Evolutionary conservation across 1,140 invertebrate species (phyloP).

Genomic region (Drosophila subobscura): DNA sequence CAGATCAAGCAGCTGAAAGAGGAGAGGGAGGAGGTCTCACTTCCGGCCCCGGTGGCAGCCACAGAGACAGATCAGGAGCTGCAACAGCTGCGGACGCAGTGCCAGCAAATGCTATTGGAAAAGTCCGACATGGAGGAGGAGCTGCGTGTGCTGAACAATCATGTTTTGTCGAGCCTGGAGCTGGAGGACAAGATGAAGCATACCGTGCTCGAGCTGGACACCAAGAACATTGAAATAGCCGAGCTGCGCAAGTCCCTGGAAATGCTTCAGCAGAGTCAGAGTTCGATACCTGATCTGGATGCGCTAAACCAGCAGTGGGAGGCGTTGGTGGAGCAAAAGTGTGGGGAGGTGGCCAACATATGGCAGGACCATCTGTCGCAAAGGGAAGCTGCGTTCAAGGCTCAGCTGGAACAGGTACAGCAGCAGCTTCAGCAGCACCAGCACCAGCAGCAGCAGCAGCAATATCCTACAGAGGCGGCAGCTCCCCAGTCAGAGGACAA

Average conservation of each 20-base stretch:
- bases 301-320: slow-evolving; percentile 83
- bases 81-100: slow-evolving; percentile 43
- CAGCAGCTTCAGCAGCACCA: neutral
- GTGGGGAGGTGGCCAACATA: slow-evolving; percentile 86
- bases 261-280: slow-evolving; percentile 62
- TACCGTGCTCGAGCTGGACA: slow-evolving; percentile 72
- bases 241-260: slow-evolving; percentile 70
- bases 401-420: slow-evolving; percentile 45
- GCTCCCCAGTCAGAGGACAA: neutral
- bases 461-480: neutral
- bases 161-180: slow-evolving; percentile 74
- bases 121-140: slow-evolving; percentile 81
- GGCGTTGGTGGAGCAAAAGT: slow-evolving; percentile 86
- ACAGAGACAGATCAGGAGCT: slow-evolving; percentile 8
- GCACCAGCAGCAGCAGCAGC: neutral
- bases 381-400: slow-evolving; percentile 86
- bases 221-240: slow-evolving; percentile 76
- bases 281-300: slow-evolving; percentile 46
- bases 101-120: slow-evolving; percentile 53
- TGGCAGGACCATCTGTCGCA: slow-evolving; percentile 87
- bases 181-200: slow-evolving; percentile 79
- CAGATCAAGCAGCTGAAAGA: slow-evolving; percentile 67
- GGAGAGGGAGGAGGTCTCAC: slow-evolving; percentile 36
- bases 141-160: slow-evolving; percentile 78
- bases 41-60: no score